phyloP scores from a whole-genome alignment of 2,888 invertebrate species.

The Bombyx huttoni region DNA sequence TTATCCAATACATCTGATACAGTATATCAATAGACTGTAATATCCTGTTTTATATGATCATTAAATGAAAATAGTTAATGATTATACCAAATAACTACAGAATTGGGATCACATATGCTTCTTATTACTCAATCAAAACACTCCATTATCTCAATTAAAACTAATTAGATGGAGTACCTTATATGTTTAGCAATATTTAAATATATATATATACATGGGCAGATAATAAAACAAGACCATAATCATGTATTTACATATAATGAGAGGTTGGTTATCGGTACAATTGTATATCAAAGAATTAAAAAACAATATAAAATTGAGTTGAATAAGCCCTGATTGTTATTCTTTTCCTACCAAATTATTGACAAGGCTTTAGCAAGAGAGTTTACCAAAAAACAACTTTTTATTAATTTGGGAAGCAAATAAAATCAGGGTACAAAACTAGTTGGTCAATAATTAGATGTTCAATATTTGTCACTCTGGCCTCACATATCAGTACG shows the following conservation, averaged over 20 bases:
- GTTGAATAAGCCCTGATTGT: too few species aligned
- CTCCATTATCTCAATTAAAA: slow-evolving; percentile 1
- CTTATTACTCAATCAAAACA: background rate
- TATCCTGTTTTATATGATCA: background rate
- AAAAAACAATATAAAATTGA: too few species aligned
- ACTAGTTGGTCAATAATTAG: slow-evolving; percentile 22
- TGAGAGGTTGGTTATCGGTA: too few species aligned
- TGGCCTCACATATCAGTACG: slow-evolving; percentile 47
- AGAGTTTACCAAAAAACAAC: background rate
- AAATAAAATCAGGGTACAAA: background rate
- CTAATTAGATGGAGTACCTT: slow-evolving; percentile 5
- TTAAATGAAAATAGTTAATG: background rate
- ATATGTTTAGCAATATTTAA: background rate
- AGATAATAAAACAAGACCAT: too few species aligned
- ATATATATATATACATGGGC: too few species aligned
- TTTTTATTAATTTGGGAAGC: background rate
- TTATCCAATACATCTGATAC: too few species aligned
- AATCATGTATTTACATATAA: too few species aligned
- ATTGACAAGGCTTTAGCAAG: too few species aligned
- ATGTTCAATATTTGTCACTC: slow-evolving; percentile 46
- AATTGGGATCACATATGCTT: background rate
- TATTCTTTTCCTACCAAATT: too few species aligned
- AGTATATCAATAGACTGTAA: background rate
- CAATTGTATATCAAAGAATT: too few species aligned
- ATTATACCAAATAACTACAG: background rate